Conservation (phyloP, 2,888 invertebrate genomes). For the Ametastegia equiseti region DNA sequence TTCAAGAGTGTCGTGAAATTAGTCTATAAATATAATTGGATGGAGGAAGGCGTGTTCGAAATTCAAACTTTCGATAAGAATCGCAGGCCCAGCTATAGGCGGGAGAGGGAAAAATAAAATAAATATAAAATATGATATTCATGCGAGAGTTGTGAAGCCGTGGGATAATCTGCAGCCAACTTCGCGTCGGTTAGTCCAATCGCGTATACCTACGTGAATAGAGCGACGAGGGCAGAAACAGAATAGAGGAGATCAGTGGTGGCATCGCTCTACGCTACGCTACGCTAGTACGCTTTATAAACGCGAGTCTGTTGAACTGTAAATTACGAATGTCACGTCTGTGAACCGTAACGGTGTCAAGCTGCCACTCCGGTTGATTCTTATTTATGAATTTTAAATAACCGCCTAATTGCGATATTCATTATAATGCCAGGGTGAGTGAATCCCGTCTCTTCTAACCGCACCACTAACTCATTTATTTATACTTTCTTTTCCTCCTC, state of each 20-base stretch:
- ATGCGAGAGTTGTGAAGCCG: not conserved
- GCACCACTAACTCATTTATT: not conserved
- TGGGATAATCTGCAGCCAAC: not conserved
- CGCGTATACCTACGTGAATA: slow-evolving; percentile 29
- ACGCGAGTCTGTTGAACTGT: slow-evolving; percentile 51
- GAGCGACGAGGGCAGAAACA: no score
- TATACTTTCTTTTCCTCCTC: not conserved
- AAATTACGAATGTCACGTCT: slow-evolving; percentile 58
- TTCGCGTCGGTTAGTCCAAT: slow-evolving; percentile 24
- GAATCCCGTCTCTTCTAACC: not conserved
- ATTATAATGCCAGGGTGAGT: slow-evolving; percentile 62
- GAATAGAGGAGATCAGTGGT: no score
- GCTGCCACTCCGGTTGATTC: slow-evolving; percentile 51
- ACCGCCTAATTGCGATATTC: slow-evolving; percentile 53
- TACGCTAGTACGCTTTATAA: not conserved
- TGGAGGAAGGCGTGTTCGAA: no score
- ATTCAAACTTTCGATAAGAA: no score
- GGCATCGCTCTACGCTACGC: not conserved
- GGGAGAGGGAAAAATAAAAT: slow-evolving; percentile 4
- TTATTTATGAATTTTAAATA: slow-evolving; percentile 56
- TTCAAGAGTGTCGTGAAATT: no score
- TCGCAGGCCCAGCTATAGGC: no score
- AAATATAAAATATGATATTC: no score
- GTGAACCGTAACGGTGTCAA: slow-evolving; percentile 56
- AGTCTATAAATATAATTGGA: no score